Percentiles rank a stretch among this genome's conserved stretches.
Evolutionary conservation across 2,113 vertebrate species (phyloP).

Genomic region (Megaleporinus macrocephalus): DNA sequence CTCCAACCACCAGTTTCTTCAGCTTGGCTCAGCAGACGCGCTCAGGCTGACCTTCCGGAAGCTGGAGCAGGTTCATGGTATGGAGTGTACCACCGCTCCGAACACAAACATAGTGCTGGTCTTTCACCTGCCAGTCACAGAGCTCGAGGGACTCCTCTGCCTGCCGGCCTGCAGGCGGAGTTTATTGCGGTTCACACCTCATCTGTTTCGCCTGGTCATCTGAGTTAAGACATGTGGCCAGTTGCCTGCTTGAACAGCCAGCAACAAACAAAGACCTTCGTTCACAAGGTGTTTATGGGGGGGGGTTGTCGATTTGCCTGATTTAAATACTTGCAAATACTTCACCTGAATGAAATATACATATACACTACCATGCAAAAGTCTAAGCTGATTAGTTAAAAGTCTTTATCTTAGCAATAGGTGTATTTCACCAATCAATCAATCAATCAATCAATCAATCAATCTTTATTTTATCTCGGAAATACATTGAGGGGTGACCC

Average conservation of each 20-base stretch:
- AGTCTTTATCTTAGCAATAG: no score
- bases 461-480: no score
- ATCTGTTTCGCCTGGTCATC: neutral
- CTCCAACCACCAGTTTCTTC: conserved; percentile 31
- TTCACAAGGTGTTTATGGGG: neutral
- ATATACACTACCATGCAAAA: no score
- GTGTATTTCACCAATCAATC: no score
- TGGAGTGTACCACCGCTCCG: conserved; percentile 39
- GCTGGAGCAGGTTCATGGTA: conserved; percentile 24
- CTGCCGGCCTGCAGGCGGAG: conserved; percentile 8
- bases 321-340: no score
- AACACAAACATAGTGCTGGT: conserved; percentile 29
- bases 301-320: neutral
- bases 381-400: no score
- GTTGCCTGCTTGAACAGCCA: neutral
- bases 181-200: neutral
- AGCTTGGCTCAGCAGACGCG: conserved; percentile 24
- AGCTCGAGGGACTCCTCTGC: conserved; percentile 17
- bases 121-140: conserved; percentile 7
- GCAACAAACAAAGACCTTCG: neutral
- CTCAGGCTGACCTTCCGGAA: neutral
- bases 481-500: no score
- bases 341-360: no score
- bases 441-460: no score
- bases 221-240: neutral